Percentiles rank a stretch among this genome's conserved stretches.
Evolutionary conservation across 1,140 invertebrate genomes (phyloP).

Genomic region (Lanistes nyassanus): DNA sequence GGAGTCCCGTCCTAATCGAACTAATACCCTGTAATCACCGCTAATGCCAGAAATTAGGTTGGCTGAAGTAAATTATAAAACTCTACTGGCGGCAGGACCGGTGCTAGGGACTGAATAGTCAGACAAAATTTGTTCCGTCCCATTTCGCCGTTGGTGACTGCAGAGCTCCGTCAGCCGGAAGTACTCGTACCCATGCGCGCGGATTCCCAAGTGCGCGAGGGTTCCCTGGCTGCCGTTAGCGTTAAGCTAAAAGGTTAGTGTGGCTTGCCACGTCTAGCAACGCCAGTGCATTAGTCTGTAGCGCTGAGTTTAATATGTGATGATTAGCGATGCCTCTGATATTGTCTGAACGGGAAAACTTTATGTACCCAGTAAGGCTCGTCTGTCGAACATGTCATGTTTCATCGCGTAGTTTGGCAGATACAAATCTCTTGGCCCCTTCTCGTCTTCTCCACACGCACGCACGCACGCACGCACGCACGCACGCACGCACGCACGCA

Average conservation of each 20-base stretch:
- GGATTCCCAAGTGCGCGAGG: too few species aligned
- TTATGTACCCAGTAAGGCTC: too few species aligned
- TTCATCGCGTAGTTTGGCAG: background rate
- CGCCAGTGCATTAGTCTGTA: too few species aligned
- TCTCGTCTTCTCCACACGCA: background rate
- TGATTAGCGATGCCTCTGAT: background rate
- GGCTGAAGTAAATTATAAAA: constrained; percentile 24
- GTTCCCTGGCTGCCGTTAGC: too few species aligned
- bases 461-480: background rate
- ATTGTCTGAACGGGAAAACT: background rate
- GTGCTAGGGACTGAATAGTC: background rate
- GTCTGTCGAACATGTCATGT: background rate
- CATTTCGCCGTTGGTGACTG: background rate
- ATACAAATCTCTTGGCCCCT: background rate
- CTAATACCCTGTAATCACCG: constrained; percentile 23
- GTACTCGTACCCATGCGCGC: too few species aligned
- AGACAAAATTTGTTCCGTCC: constrained; percentile 13
- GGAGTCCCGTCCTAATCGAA: constrained; percentile 20
- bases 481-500: constrained; percentile 4
- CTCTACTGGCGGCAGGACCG: constrained; percentile 15
- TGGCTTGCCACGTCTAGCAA: too few species aligned
- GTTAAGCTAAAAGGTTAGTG: too few species aligned
- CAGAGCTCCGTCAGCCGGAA: background rate
- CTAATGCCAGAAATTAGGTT: constrained; percentile 28
- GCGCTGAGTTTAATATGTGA: background rate